A percentile compares a stretch with the other conserved stretches of the same genome.
phyloP scores from a whole-genome alignment of 2,888 invertebrate species.

The Stictocephala bisonia region DNA sequence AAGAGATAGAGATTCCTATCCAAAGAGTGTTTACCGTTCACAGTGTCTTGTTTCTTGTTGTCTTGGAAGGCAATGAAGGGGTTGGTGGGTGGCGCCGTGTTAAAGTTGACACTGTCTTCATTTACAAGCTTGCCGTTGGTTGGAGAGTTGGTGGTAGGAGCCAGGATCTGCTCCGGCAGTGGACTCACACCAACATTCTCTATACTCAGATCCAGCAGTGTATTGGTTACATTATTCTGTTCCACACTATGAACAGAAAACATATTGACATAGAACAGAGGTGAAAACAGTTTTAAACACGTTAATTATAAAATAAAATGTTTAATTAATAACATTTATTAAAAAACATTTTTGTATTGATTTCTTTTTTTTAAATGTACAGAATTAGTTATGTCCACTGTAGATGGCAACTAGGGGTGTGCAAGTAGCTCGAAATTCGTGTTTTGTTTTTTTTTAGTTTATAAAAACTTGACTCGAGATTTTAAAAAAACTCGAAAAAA shows the following conservation, averaged over 20 bases:
- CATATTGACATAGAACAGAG: not conserved
- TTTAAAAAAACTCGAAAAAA: too few relatives aligned
- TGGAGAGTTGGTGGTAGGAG: constrained; percentile 36
- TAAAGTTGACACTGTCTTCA: constrained; percentile 48
- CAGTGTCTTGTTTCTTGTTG: constrained; percentile 52
- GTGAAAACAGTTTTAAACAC: too few relatives aligned
- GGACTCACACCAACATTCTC: constrained; percentile 38
- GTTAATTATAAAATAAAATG: too few relatives aligned
- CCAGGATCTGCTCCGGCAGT: constrained; percentile 42
- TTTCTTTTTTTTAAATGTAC: too few relatives aligned
- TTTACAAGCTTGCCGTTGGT: constrained; percentile 48
- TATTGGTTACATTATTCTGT: constrained; percentile 68
- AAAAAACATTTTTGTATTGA: too few relatives aligned
- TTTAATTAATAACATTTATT: too few relatives aligned
- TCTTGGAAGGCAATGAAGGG: constrained; percentile 55
- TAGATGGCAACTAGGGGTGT: too few relatives aligned
- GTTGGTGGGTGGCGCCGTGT: constrained; percentile 40
- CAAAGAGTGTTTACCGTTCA: constrained; percentile 33
- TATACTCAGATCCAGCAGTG: constrained; percentile 65
- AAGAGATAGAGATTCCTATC: too few relatives aligned
- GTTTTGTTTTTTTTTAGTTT: too few relatives aligned
- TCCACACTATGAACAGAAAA: constrained; percentile 63
- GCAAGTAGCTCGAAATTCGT: too few relatives aligned
- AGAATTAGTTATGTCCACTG: too few relatives aligned
- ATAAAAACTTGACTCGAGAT: too few relatives aligned